Conservation (phyloP, 2,113 vertebrate genomes). For the Sialia sialis region DNA sequence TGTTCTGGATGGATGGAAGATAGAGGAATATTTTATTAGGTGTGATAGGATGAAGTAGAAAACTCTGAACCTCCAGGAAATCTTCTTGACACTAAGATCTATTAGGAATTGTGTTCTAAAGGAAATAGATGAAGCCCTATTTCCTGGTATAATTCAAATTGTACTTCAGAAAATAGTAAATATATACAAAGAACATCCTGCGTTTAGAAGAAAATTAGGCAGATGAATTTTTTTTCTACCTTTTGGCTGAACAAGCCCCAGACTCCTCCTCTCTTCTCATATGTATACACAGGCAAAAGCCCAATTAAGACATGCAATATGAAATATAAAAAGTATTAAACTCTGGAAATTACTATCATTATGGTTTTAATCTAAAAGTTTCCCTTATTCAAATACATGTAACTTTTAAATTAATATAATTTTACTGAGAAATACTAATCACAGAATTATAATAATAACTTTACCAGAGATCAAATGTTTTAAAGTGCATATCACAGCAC, state of each 20-base stretch:
- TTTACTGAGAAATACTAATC: not conserved
- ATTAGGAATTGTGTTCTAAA: slow-evolving; percentile 32
- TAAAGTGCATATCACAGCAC: not conserved
- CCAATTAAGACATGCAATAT: not conserved
- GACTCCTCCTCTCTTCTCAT: not conserved
- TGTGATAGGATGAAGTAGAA: not conserved
- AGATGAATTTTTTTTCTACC: slow-evolving; percentile 1
- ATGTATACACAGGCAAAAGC: not conserved
- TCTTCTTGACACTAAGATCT: slow-evolving; percentile 46
- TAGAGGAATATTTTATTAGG: not conserved
- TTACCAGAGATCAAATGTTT: not conserved
- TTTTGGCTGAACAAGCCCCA: slow-evolving; percentile 4
- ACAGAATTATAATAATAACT: not conserved
- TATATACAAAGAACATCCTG: slow-evolving; percentile 64
- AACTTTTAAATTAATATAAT: not conserved
- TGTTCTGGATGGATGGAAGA: not conserved
- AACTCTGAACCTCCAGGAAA: slow-evolving; percentile 31
- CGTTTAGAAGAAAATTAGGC: not conserved
- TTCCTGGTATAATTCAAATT: slow-evolving; percentile 55
- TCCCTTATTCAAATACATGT: not conserved
- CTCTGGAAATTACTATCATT: not conserved
- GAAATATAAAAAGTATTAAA: not conserved
- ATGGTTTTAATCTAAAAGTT: not conserved
- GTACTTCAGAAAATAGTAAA: slow-evolving; percentile 44
- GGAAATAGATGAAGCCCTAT: slow-evolving; percentile 33